Conservation (phyloP, 2,888 invertebrate genomes). For the Baronia brevicornis region DNA sequence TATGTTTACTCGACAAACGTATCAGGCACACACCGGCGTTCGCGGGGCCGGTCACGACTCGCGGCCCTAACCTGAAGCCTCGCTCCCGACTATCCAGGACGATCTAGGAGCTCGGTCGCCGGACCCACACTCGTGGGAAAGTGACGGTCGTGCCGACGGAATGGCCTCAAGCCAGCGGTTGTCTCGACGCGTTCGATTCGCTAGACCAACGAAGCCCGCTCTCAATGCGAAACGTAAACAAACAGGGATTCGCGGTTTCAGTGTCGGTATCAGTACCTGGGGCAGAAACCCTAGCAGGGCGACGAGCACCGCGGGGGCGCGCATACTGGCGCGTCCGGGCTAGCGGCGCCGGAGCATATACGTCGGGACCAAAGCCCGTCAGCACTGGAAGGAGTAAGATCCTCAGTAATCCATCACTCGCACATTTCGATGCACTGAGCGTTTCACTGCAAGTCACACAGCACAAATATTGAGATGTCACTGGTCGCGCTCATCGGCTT, state of each 20-base stretch:
- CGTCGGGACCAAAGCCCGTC: conserved; percentile 57
- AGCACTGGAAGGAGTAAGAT: conserved; percentile 50
- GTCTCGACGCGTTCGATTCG: conserved; percentile 20
- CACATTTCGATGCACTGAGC: conserved; percentile 65
- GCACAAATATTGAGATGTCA: conserved; percentile 67
- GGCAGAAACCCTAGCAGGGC: conserved; percentile 75
- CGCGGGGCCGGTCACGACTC: conserved; percentile 66
- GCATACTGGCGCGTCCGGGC: conserved; percentile 71
- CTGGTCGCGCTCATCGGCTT: conserved; percentile 63
- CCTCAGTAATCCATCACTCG: conserved; percentile 72
- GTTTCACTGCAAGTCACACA: conserved; percentile 72
- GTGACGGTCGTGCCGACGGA: conserved; percentile 48
- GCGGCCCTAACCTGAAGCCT: conserved; percentile 48
- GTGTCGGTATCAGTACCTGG: conserved; percentile 65
- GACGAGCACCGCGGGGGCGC: conserved; percentile 71
- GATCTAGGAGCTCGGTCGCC: conserved; percentile 32
- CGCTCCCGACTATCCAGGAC: conserved; percentile 66
- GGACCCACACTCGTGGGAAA: conserved; percentile 62
- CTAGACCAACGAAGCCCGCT: conserved; percentile 18
- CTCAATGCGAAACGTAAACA: conserved; percentile 38
- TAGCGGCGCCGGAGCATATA: conserved; percentile 71
- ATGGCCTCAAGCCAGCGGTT: conserved; percentile 31
- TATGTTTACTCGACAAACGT: conserved; percentile 69
- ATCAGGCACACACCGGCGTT: conserved; percentile 62
- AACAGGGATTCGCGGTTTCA: conserved; percentile 55